Evolutionary conservation across 2,113 vertebrate genomes (phyloP).

Genomic region (Pelvicachromis taeniatus): DNA sequence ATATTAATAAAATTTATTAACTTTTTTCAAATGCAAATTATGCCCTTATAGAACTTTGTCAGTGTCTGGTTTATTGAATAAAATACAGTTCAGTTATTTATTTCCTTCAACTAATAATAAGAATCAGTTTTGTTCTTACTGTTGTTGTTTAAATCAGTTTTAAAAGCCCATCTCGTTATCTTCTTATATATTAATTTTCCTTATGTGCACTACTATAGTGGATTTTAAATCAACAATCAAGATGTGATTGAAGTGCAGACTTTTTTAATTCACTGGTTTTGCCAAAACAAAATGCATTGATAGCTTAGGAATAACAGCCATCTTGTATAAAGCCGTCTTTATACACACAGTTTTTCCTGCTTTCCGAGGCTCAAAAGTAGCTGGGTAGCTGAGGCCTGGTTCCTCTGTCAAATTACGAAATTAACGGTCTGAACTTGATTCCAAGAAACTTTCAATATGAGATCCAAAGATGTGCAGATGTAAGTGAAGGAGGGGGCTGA

Average conservation of each 20-base stretch:
- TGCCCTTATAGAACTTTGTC: not conserved
- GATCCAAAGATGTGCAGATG: not conserved
- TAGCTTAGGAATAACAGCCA: not conserved
- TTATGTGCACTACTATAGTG: not conserved
- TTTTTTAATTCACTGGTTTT: not conserved
- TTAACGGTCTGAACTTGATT: not conserved
- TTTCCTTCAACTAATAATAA: accelerated
- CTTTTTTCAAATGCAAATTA: not conserved
- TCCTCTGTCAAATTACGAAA: not conserved
- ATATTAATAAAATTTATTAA: not conserved
- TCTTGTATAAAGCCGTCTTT: not conserved
- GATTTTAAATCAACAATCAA: not conserved
- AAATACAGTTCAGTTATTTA: not conserved
- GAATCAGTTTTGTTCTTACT: accelerated
- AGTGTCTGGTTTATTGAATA: not conserved
- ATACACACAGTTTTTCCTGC: not conserved
- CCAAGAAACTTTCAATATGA: not conserved
- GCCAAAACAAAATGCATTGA: not conserved
- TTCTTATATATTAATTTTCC: not conserved
- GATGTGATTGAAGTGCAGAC: too few relatives aligned
- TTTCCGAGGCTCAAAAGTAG: not conserved
- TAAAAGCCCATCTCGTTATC: not conserved
- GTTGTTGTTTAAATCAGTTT: not conserved
- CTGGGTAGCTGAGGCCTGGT: not conserved
- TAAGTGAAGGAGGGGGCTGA: not conserved